Percentiles rank a stretch among this genome's conserved stretches.
Evolutionary conservation across 2,888 invertebrate species (phyloP).

Genomic region (Aleiodes leptofemur): DNA sequence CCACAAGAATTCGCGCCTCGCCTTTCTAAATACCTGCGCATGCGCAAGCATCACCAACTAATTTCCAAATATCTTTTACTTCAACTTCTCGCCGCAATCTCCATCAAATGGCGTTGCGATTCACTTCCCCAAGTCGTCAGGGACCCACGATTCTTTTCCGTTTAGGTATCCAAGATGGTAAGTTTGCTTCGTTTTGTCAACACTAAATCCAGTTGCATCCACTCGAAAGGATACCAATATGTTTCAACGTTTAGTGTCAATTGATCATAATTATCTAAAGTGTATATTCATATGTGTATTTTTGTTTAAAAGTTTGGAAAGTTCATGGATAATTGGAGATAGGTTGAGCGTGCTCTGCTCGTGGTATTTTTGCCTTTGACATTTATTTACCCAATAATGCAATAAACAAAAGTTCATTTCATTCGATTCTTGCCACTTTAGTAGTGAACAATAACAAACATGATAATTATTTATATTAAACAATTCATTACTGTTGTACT

Average conservation of each 20-base stretch:
- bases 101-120: slow-evolving; percentile 46
- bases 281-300: slow-evolving; percentile 56
- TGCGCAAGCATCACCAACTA: not conserved
- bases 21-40: not conserved
- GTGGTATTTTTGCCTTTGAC: slow-evolving; percentile 36
- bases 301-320: slow-evolving; percentile 43
- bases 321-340: slow-evolving; percentile 33
- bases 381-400: slow-evolving; percentile 31
- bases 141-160: slow-evolving; percentile 63
- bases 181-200: slow-evolving; percentile 59
- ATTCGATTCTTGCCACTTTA: not conserved
- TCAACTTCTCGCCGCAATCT: slow-evolving; percentile 13
- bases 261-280: slow-evolving; percentile 53
- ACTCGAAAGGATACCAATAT: slow-evolving; percentile 24
- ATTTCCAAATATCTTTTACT: slow-evolving; percentile 8
- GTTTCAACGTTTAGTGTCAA: slow-evolving; percentile 48
- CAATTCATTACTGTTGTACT: not conserved
- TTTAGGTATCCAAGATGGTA: slow-evolving; percentile 70
- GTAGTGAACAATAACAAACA: not conserved
- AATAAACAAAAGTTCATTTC: not conserved
- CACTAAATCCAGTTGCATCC: slow-evolving; percentile 66
- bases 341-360: slow-evolving; percentile 48
- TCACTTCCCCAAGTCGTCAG: slow-evolving; percentile 48
- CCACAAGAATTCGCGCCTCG: not conserved
- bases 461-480: not conserved